Conservation (phyloP, 53 echinoderm and acorn worm species). For the Stichopus horrens region DNA sequence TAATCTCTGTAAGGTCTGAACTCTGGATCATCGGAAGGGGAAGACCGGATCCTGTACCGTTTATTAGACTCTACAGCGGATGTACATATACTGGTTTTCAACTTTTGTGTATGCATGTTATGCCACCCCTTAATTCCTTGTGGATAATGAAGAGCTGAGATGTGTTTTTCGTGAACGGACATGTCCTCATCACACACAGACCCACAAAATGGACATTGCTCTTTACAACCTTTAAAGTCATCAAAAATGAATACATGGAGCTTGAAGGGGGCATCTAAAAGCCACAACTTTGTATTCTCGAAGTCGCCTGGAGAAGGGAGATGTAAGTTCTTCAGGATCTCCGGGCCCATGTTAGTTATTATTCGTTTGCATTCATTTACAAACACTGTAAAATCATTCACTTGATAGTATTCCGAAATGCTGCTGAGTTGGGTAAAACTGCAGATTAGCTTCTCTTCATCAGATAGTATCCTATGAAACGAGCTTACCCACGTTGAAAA, state of each 20-base stretch:
- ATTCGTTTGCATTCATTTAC: neutral
- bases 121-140: neutral
- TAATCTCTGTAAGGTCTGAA: neutral
- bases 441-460: neutral
- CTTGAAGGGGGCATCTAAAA: neutral
- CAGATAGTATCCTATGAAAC: too few species aligned
- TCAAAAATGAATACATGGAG: neutral
- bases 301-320: neutral
- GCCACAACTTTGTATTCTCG: neutral
- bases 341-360: neutral
- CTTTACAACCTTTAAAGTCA: neutral
- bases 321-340: neutral
- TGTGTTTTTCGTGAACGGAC: neutral
- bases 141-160: neutral
- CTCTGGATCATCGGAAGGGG: neutral
- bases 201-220: slow-evolving; percentile 18
- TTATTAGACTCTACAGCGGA: neutral
- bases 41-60: neutral
- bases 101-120: neutral
- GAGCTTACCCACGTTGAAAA: too few species aligned
- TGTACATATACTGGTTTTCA: neutral
- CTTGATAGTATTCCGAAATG: neutral
- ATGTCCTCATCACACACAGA: neutral
- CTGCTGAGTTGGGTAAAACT: neutral
- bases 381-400: neutral